phyloP scores from a whole-genome alignment of 2,113 vertebrate species.

The Meles meles region DNA sequence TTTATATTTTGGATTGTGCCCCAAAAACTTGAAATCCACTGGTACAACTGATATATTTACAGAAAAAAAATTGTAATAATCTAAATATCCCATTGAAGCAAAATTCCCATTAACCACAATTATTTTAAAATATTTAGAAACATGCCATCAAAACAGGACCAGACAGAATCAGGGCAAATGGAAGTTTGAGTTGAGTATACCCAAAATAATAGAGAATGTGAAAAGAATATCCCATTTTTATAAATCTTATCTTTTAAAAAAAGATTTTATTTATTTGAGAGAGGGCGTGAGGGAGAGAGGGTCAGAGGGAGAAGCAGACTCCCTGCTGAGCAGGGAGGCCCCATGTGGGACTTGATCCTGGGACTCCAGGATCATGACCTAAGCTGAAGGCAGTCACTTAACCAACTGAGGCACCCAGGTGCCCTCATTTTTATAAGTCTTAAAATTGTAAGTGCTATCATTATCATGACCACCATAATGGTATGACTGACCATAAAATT shows the following conservation, averaged over 20 bases:
- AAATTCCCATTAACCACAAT: not conserved
- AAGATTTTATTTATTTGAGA: no score
- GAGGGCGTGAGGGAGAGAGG: no score
- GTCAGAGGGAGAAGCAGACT: no score
- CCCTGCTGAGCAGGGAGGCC: no score
- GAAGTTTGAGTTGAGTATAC: not conserved
- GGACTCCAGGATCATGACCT: no score
- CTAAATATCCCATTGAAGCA: not conserved
- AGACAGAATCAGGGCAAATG: not conserved
- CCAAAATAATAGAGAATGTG: not conserved
- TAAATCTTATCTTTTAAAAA: not conserved
- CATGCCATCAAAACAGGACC: not conserved
- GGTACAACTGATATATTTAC: not conserved
- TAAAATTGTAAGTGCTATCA: not conserved
- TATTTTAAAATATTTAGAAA: conserved; percentile 9
- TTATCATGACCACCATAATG: not conserved
- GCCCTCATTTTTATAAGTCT: not conserved
- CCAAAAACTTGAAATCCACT: not conserved
- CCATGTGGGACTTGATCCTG: no score
- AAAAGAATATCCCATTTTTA: conserved; percentile 4
- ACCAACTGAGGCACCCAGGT: no score
- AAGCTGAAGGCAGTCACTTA: no score
- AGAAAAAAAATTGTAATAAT: not conserved
- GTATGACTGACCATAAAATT: not conserved
- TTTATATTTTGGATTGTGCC: not conserved